Evolutionary conservation across 2,888 invertebrate species (phyloP).

Genomic region (Eupithecia insigniata): DNA sequence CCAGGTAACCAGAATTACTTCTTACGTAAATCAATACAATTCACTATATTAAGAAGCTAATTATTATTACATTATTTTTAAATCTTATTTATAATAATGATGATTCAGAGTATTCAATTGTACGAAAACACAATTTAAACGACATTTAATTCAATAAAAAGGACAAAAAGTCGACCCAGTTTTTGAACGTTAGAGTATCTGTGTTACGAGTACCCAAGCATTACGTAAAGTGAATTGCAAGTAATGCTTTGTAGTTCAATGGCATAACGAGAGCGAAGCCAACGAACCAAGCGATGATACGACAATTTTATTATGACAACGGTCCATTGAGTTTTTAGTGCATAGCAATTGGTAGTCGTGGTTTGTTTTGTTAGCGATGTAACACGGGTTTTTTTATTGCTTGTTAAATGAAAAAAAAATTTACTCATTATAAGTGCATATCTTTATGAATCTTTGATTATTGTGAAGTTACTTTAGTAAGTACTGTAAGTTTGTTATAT

Average conservation of each 20-base stretch:
- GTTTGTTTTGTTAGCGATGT: slow-evolving; percentile 22
- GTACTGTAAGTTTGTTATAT: neutral
- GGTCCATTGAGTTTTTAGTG: slow-evolving; percentile 38
- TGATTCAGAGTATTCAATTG: neutral
- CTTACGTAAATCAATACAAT: slow-evolving; percentile 2
- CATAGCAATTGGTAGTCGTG: slow-evolving; percentile 19
- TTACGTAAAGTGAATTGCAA: slow-evolving; percentile 26
- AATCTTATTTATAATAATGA: neutral
- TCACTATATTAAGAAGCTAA: neutral
- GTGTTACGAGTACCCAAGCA: neutral
- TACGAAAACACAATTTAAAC: neutral
- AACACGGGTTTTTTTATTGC: neutral
- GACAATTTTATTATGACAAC: slow-evolving; percentile 24
- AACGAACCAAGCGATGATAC: slow-evolving; percentile 30
- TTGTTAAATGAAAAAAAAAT: too few relatives aligned
- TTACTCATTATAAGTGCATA: too few relatives aligned
- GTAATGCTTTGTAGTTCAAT: slow-evolving; percentile 43
- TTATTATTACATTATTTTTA: neutral
- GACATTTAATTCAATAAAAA: neutral
- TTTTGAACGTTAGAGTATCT: neutral
- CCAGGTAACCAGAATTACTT: neutral
- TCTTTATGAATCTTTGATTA: too few relatives aligned
- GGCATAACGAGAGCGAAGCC: slow-evolving; percentile 35
- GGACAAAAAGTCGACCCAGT: neutral
- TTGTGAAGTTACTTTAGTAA: too few relatives aligned